A percentile compares a stretch with the other conserved stretches of the same genome.
These are phyloP conservation scores for Elanus axillaris DNA, from an alignment of 2,113 vertebrate genomes.

Conservation along the genomic window DNA sequence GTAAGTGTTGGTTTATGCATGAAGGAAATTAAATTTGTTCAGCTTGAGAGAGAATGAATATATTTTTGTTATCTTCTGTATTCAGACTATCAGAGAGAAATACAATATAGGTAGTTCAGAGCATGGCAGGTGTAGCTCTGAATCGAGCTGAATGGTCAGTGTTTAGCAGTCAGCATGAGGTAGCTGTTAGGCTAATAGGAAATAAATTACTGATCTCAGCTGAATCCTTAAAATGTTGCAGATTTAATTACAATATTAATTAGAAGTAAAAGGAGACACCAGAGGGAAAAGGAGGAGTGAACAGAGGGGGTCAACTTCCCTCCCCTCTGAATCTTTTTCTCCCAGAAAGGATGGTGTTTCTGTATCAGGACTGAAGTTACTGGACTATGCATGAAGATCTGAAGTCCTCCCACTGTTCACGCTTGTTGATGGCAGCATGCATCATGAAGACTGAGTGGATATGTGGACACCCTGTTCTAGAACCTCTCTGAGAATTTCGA, in stretches of 20 bases:
- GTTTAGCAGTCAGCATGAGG: not conserved
- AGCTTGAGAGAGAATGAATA: not conserved
- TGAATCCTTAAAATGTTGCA: not conserved
- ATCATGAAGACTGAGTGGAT: not conserved
- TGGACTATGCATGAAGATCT: not conserved
- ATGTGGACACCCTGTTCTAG: not conserved
- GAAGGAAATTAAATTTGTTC: not conserved
- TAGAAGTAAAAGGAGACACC: not conserved
- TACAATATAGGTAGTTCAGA: not conserved
- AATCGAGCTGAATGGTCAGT: not conserved
- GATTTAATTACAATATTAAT: not conserved
- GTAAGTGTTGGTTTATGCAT: not conserved
- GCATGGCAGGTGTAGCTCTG: not conserved
- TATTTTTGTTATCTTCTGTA: not conserved
- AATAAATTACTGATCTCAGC: not conserved
- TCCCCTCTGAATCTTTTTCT: not conserved
- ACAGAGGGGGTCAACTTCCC: not conserved
- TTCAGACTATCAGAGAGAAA: not conserved
- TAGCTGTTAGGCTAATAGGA: not conserved
- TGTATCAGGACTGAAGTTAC: not conserved
- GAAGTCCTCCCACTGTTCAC: not conserved
- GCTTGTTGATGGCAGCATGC: accelerated
- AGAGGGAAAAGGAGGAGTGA: not conserved
- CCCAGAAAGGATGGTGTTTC: not conserved
- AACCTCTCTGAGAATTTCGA: not conserved